phyloP scores from a whole-genome alignment of 1,140 invertebrate genomes.

The Muscidifurax raptorellus region DNA sequence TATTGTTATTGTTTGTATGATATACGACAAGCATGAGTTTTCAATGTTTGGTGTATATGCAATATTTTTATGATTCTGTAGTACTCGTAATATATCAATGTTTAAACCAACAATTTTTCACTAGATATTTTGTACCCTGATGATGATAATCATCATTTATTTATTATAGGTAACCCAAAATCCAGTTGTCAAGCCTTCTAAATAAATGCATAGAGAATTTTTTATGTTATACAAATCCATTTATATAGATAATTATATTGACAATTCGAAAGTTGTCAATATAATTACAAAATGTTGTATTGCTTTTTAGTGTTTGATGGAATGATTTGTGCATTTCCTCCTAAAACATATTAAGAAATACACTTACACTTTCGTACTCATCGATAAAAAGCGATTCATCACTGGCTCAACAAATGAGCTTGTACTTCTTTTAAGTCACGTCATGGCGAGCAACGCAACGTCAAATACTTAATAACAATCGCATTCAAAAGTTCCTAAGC shows the following conservation, averaged over 20 bases:
- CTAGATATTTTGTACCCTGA: not conserved
- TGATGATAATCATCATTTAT: not conserved
- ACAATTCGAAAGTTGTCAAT: not conserved
- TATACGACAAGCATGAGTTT: not conserved
- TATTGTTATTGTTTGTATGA: conserved; percentile 3
- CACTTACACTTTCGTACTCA: conserved; percentile 14
- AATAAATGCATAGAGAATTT: conserved; percentile 40
- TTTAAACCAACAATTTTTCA: conserved; percentile 1
- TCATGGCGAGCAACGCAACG: conserved; percentile 33
- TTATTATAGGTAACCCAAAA: not conserved
- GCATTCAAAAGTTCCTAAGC: conserved; percentile 16
- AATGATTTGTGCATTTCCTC: conserved; percentile 31
- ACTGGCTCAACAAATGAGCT: conserved; percentile 49
- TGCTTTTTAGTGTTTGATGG: conserved; percentile 27
- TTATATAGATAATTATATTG: not conserved
- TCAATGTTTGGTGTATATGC: not conserved
- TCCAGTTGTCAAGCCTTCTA: conserved; percentile 15
- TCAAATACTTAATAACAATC: conserved; percentile 43
- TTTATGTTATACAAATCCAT: conserved; percentile 14
- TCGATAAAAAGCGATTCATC: conserved; percentile 48
- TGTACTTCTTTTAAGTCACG: conserved; percentile 47
- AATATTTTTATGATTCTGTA: not conserved
- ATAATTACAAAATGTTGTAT: conserved; percentile 26
- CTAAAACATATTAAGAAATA: not conserved
- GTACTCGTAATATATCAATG: not conserved